These are phyloP conservation scores for Sebastes diploproa DNA, from an alignment of 2,797 vertebrate genomes.

Conservation along the genomic window DNA sequence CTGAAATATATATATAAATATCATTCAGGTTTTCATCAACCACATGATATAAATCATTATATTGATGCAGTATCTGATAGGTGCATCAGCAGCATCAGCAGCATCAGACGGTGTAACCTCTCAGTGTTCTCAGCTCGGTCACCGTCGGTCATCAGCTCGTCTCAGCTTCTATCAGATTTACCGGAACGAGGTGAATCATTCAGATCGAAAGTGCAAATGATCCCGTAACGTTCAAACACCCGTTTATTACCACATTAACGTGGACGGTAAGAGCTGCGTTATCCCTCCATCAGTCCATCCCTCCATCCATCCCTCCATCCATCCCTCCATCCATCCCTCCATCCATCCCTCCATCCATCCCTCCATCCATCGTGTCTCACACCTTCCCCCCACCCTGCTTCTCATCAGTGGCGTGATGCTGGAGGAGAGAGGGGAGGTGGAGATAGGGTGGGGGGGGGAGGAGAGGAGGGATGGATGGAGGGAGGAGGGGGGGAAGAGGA, in stretches of 20 bases:
- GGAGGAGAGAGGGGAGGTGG: neutral
- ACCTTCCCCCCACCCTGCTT: neutral
- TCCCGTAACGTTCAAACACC: neutral
- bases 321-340: neutral
- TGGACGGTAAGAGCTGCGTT: neutral
- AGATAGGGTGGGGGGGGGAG: neutral
- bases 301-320: too few relatives aligned
- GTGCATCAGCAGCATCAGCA: too few relatives aligned
- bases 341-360: neutral
- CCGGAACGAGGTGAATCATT: conserved; percentile 68
- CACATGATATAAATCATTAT: neutral
- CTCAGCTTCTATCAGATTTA: conserved; percentile 31
- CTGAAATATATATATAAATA: neutral
- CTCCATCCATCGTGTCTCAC: too few relatives aligned
- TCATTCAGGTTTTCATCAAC: neutral
- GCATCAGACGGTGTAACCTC: neutral
- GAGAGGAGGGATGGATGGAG: neutral
- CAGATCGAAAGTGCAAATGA: conserved; percentile 57
- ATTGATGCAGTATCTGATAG: neutral
- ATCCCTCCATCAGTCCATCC: neutral
- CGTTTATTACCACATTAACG: conserved; percentile 10
- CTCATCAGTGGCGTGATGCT: conserved; percentile 20
- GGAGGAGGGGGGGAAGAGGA: conserved; percentile 12
- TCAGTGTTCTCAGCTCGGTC: neutral
- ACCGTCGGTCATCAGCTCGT: neutral